These are phyloP conservation scores for Blera fallax DNA, from an alignment of 2,888 invertebrate genomes.

Conservation along the genomic window DNA sequence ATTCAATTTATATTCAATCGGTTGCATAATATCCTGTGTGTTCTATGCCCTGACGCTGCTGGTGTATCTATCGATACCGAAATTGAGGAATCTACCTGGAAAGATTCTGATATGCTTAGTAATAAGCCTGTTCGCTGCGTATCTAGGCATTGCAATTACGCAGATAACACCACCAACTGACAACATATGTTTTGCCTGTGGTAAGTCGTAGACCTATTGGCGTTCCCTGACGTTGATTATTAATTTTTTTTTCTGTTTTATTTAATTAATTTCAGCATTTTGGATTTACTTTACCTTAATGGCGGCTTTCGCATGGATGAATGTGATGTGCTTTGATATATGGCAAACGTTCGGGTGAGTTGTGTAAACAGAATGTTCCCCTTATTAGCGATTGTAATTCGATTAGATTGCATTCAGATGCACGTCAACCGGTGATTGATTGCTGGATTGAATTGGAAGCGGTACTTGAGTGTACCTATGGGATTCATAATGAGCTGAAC, in stretches of 20 bases:
- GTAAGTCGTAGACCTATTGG: slow-evolving; percentile 79
- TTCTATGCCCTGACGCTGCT: slow-evolving; percentile 86
- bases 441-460: not conserved
- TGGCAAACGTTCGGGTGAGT: slow-evolving; percentile 91
- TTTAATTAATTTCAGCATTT: slow-evolving; percentile 84
- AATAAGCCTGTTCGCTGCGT: slow-evolving; percentile 86
- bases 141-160: slow-evolving; percentile 84
- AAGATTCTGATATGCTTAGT: slow-evolving; percentile 88
- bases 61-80: slow-evolving; percentile 86
- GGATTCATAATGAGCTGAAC: not conserved
- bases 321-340: slow-evolving; percentile 91
- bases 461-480: not conserved
- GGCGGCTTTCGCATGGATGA: slow-evolving; percentile 89
- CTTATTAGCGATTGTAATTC: not conserved
- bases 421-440: not conserved
- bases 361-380: not conserved
- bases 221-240: not conserved
- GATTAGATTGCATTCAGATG: not conserved
- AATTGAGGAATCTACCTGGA: slow-evolving; percentile 88
- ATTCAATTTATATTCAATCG: slow-evolving; percentile 79
- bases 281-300: slow-evolving; percentile 87
- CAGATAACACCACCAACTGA: slow-evolving; percentile 82
- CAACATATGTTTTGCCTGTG: slow-evolving; percentile 83
- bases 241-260: slow-evolving; percentile 29
- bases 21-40: slow-evolving; percentile 85